Conservation (phyloP, 2,113 vertebrate genomes). For the Xyliphius kryptos region DNA sequence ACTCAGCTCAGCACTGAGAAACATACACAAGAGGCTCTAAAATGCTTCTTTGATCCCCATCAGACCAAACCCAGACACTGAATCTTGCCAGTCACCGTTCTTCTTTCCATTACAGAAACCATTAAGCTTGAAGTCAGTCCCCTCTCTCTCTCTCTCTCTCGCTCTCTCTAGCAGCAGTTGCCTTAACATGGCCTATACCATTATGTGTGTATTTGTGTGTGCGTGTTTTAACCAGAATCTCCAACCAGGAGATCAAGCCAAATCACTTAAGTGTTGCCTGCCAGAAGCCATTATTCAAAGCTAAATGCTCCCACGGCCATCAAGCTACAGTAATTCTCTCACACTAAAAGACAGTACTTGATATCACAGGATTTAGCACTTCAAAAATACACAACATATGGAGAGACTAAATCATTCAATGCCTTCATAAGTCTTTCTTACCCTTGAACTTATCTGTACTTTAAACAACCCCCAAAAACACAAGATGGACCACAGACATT, state of each 20-base stretch:
- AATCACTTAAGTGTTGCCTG: slow-evolving; percentile 36
- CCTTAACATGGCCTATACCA: slow-evolving; percentile 13
- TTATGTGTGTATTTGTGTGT: slow-evolving; percentile 25
- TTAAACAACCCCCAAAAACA: too few species aligned
- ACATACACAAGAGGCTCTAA: slow-evolving; percentile 33
- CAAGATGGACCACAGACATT: too few species aligned
- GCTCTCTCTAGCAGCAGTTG: slow-evolving; percentile 6
- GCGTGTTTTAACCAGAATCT: slow-evolving; percentile 45
- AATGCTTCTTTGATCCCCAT: slow-evolving; percentile 37
- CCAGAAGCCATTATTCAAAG: slow-evolving; percentile 38
- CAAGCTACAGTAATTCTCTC: slow-evolving; percentile 23
- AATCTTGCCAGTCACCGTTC: slow-evolving; percentile 19
- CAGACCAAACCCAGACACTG: slow-evolving; percentile 31
- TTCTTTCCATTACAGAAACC: slow-evolving; percentile 20
- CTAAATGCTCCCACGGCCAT: slow-evolving; percentile 25
- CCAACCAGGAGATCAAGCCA: slow-evolving; percentile 38
- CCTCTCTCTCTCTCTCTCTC: neutral
- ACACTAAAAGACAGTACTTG: neutral
- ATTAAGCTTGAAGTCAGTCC: slow-evolving; percentile 35
- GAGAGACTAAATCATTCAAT: too few species aligned
- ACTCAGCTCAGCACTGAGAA: slow-evolving; percentile 25
- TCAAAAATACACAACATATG: too few species aligned
- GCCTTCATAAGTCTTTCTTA: too few species aligned
- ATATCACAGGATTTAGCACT: too few species aligned
- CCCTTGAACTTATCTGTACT: too few species aligned